Evolutionary conservation across 2,888 invertebrate species (phyloP), one percentile per base, ranked within the genome.

Genomic region (Chrysopilus asiliformis): DNA sequence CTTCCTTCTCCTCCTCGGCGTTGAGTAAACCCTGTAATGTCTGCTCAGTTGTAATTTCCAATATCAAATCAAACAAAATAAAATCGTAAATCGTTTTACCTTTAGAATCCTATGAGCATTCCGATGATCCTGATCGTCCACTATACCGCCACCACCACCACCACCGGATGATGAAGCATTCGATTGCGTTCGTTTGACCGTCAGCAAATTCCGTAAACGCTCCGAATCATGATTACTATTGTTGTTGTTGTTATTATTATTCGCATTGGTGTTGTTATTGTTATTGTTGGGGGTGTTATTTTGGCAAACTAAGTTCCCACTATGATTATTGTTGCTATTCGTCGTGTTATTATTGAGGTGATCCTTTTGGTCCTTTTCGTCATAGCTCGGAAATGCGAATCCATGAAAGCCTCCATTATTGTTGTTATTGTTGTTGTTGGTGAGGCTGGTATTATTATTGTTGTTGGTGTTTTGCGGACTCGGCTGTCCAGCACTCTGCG

Each of bases 121-220:
- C 28, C 51, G 55, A 43, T 58, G 60, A 17, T 60, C 60, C 8
- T 59, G 57, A 26, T 57, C 55, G 27, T 52, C 55, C 39, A 40
- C 47, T 19, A 29, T 45, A 42, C 26, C 26, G 13, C 41, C 44
- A n/a, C n/a, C n/a, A n/a, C n/a, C n/a, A n/a, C n/a, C n/a, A n/a
- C n/a, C n/a, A 34, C 43, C 43, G 14, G 42, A 12, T 9, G 48
- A 44, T 4, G 43, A 38, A 10, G 46, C 39, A 30, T 43, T 39
- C 34, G 51, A 47, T 34, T 56, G 55, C 10, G 59, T 49, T 48
- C 62, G 57, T 39, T 59, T 58, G 43, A 58, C 57, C 28, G 65
- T 67, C 41, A 70, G 53, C 43, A 70, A 54, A 49, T 67, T 67
- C 34, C 70, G 58, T 34, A 70, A 52, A 36, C 68, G 56, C 39